These are phyloP conservation scores for Dysidea cf. avara DNA, from an alignment of 37 sponge, comb jelly and placozoan species.

Conservation along the genomic window DNA sequence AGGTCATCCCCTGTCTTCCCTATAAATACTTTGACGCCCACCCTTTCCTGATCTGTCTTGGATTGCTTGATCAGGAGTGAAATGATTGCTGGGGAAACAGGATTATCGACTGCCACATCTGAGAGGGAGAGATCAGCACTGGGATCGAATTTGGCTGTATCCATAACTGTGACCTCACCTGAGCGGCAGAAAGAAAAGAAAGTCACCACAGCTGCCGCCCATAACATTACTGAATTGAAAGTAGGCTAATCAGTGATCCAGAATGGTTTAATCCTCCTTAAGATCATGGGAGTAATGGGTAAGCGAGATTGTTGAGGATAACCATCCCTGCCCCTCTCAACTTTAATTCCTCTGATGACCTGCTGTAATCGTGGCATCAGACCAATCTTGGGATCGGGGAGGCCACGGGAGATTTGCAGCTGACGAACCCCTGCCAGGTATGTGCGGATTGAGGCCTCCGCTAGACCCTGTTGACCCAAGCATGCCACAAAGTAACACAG, in stretches of 20 bases:
- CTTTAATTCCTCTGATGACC: not conserved
- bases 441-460: no score
- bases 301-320: slow-evolving; percentile 25
- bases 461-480: slow-evolving; percentile 12
- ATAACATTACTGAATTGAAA: no score
- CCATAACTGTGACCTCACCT: slow-evolving; percentile 5
- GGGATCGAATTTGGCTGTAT: not conserved
- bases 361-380: not conserved
- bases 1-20: no score
- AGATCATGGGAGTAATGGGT: slow-evolving; percentile 47
- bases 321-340: slow-evolving; percentile 16
- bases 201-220: no score
- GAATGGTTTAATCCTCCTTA: not conserved
- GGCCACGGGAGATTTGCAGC: slow-evolving; percentile 11
- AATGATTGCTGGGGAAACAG: not conserved
- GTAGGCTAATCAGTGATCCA: not conserved
- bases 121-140: not conserved
- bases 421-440: slow-evolving; percentile 37
- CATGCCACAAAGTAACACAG: slow-evolving; percentile 31
- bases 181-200: slow-evolving; percentile 7
- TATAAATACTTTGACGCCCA: slow-evolving; percentile 7
- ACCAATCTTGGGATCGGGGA: slow-evolving; percentile 2
- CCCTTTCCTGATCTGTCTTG: no score
- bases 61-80: not conserved
- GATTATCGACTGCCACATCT: slow-evolving; percentile 1